Evolutionary conservation across 2,797 vertebrate species (phyloP), one percentile per base, ranked within the genome.

Genomic region (Pampus argenteus): DNA sequence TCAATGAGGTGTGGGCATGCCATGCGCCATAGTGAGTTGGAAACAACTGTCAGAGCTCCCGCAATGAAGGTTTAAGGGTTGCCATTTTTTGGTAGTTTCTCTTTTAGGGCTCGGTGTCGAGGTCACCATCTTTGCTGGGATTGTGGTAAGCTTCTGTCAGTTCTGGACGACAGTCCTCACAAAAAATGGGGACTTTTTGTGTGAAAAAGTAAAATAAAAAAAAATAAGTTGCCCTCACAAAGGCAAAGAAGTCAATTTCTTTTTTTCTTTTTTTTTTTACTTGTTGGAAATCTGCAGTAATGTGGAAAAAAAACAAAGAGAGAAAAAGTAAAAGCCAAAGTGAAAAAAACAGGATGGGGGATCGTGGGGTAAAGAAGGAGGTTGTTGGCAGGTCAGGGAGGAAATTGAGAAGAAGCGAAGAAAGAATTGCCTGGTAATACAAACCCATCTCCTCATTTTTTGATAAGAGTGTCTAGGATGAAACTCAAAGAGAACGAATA

Each of bases 401-500:
- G 84, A 91, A 93, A 91, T 92, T 90, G 90, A 92, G 88, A 94
- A 91, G 91, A 93, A 92, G 91, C 88, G 89, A 93, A 92, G 90
- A 93, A 93, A 93, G 89, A 93, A 92, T 90, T 92, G 90, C 88
- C 92, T 86, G 89, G 92, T 91, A 87, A 82, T 94, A 94, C 95
- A 96, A 96, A 95, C 95, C 93, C 92, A 95, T 96, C 96, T 95
- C 94, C 94, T 95, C 94, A 95, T 95, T 94, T 95, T 94, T 93
- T 91, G 88, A 92, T 88, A 93, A 93, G 93, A 87, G 88, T 92
- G 84, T 92, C 94, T 95, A 93, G 86, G 94, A 95, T 95, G 89
- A 93, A 95, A 95, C 93, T 89, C 94, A 95, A 94, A 85, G 93
- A 95, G 90, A 93, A 93, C 88, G 84, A 89, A 90, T 92, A 93